These are phyloP conservation scores for Chrysina gloriosa DNA, from an alignment of 2,888 invertebrate species.

Conservation along the genomic window DNA sequence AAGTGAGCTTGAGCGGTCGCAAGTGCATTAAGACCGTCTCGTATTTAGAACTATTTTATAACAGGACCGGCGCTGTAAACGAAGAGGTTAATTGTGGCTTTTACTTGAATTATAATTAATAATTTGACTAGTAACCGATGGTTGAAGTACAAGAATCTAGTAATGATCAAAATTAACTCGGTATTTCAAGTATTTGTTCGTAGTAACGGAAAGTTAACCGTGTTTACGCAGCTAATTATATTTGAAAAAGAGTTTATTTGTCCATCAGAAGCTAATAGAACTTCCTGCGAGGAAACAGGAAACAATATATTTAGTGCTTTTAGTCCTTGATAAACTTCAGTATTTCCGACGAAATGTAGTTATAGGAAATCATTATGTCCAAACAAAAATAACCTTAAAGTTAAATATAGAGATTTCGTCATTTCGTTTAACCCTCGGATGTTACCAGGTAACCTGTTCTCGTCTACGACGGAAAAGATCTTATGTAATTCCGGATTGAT, in stretches of 20 bases:
- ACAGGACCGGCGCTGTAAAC: neutral
- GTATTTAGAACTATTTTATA: conserved; percentile 1
- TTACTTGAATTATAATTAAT: conserved; percentile 10
- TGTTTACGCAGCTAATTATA: conserved; percentile 26
- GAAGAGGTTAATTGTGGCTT: neutral
- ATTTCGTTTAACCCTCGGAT: too few relatives aligned
- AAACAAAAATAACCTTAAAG: conserved; percentile 13
- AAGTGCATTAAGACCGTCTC: neutral
- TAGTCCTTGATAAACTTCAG: conserved; percentile 5
- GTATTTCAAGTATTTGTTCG: neutral
- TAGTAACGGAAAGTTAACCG: conserved; percentile 2
- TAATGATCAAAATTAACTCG: conserved; percentile 6
- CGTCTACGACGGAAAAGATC: neutral
- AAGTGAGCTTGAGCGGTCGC: neutral
- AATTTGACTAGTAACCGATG: neutral
- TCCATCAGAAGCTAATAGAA: conserved; percentile 29
- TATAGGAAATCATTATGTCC: conserved; percentile 6
- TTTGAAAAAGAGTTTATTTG: conserved; percentile 32
- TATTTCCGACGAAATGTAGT: too few relatives aligned
- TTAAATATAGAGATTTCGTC: neutral
- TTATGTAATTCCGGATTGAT: conserved; percentile 11
- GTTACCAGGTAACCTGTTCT: neutral
- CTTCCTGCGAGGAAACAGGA: conserved; percentile 33
- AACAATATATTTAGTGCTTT: conserved; percentile 35
- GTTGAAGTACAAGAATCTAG: neutral